Evolutionary conservation across 2,113 vertebrate genomes (phyloP).

Genomic region (Ploceus nigricollis): DNA sequence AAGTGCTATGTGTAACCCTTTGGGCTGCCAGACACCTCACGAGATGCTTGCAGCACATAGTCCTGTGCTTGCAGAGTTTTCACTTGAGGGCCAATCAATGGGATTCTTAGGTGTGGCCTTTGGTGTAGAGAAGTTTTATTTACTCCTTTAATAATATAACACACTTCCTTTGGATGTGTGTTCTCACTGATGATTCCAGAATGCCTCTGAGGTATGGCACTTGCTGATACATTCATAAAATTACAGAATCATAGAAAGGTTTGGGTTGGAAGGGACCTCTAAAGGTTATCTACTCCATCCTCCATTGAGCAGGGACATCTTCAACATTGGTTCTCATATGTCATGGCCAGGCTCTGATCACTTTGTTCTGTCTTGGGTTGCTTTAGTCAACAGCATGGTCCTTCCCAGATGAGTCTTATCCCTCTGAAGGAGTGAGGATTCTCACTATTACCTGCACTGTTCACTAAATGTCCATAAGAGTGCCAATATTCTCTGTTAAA

Average conservation of each 20-base stretch:
- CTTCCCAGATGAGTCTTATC: neutral
- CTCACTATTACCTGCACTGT: neutral
- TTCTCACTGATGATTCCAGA: neutral
- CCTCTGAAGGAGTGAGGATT: neutral
- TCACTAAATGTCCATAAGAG: neutral
- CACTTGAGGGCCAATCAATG: neutral
- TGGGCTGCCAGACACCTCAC: neutral
- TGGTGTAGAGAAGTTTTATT: neutral
- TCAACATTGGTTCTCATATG: neutral
- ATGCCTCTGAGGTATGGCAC: neutral
- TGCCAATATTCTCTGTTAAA: neutral
- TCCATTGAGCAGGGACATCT: too few relatives aligned
- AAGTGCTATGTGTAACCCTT: neutral
- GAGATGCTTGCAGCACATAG: neutral
- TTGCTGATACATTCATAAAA: neutral
- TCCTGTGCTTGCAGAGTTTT: neutral
- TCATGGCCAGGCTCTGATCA: neutral
- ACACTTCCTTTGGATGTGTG: fast-evolving
- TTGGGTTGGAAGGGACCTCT: neutral
- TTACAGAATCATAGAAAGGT: neutral
- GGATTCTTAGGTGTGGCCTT: fast-evolving
- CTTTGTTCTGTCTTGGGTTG: neutral
- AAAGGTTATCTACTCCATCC: neutral
- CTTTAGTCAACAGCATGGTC: neutral
- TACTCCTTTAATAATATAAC: neutral